Percentiles rank a stretch among this genome's conserved stretches.
Evolutionary conservation across 2,797 vertebrate genomes (phyloP).

Genomic region (Pogonophryne albipinna): DNA sequence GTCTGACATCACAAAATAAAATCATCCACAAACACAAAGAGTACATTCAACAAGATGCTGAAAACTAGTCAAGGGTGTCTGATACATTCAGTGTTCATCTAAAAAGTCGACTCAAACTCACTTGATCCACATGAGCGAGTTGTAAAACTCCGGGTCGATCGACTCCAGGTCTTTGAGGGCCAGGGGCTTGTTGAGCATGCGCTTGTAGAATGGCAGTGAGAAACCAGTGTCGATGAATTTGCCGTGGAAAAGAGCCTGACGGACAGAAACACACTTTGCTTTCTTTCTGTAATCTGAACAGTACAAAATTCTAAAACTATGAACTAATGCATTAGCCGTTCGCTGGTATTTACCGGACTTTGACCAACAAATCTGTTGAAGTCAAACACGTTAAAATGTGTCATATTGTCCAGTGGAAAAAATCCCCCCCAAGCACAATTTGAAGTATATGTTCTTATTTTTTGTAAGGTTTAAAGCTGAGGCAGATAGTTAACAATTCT

Average conservation of each 20-base stretch:
- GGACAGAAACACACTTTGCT: constrained; percentile 15
- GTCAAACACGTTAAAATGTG: no score
- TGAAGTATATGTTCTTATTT: no score
- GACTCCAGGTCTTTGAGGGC: constrained; percentile 98
- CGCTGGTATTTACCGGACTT: no score
- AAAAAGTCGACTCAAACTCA: constrained; percentile 75
- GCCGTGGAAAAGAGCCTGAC: constrained; percentile 95
- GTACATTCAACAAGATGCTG: neutral
- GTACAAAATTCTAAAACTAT: neutral
- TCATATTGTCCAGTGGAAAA: no score
- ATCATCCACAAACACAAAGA: neutral
- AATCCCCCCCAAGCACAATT: no score
- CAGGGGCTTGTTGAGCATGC: constrained; percentile 96
- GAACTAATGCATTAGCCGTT: neutral
- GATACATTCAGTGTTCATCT: neutral
- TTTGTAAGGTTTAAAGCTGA: no score
- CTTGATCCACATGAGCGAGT: constrained; percentile 99
- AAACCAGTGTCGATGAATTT: constrained; percentile 99
- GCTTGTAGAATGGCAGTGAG: constrained; percentile 98
- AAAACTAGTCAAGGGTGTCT: neutral
- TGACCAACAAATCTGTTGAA: no score
- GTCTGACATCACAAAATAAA: neutral
- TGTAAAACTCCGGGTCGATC: constrained; percentile 98
- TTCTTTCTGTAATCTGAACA: neutral
- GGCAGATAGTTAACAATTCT: no score